phyloP scores from a whole-genome alignment of 2,113 vertebrate genomes.

The Chionodraco myersi region DNA sequence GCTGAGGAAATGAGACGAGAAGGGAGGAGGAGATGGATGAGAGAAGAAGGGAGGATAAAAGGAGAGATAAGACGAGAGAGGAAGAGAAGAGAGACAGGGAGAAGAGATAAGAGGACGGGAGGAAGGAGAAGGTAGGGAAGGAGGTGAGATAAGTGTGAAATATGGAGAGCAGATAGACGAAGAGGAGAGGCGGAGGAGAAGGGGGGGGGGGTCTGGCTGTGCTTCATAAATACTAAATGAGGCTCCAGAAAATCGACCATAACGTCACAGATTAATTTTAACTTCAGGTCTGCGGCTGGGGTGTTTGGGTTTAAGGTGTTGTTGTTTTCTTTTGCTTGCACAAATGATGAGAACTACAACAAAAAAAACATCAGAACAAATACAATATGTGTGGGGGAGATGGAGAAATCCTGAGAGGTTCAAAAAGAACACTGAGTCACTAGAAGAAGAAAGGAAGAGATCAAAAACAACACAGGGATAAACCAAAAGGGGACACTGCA shows the following conservation, averaged over 20 bases:
- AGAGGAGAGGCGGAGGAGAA: not conserved
- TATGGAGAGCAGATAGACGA: not conserved
- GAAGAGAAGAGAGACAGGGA: too few relatives aligned
- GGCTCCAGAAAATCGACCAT: slow-evolving; percentile 4
- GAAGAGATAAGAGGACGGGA: too few relatives aligned
- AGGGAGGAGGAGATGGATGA: not conserved
- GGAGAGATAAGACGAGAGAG: not conserved
- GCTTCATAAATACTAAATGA: slow-evolving; percentile 61
- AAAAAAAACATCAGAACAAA: not conserved
- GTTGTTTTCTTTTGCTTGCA: not conserved
- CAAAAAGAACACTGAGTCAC: not conserved
- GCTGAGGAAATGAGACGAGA: not conserved
- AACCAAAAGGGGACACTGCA: not conserved
- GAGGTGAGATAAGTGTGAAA: too few relatives aligned
- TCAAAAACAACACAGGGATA: not conserved
- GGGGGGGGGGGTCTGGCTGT: not conserved
- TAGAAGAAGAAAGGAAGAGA: not conserved
- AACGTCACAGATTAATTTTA: slow-evolving; percentile 16
- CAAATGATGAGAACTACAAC: not conserved
- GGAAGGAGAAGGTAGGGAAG: too few relatives aligned
- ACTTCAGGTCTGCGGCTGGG: not conserved
- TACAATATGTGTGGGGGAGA: not conserved
- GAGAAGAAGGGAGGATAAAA: too few relatives aligned
- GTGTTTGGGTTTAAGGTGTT: slow-evolving; percentile 11
- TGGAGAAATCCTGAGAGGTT: not conserved